These are phyloP conservation scores for Pachypeltis micranthus DNA, from an alignment of 1,140 invertebrate species.

Conservation along the genomic window DNA sequence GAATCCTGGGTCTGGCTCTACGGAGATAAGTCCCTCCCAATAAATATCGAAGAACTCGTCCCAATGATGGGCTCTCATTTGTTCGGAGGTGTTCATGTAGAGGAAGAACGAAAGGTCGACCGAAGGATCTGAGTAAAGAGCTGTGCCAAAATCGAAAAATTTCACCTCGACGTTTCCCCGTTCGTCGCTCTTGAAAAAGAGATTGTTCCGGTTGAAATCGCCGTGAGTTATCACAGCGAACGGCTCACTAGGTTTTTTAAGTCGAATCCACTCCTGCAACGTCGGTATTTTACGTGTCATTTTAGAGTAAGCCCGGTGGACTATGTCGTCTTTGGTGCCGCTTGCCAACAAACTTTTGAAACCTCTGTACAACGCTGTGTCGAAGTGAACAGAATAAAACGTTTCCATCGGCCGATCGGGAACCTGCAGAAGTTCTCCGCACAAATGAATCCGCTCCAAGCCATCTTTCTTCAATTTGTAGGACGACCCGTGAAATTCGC, in stretches of 20 bases:
- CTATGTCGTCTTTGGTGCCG: not conserved
- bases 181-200: slow-evolving; percentile 36
- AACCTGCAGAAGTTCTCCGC: slow-evolving; percentile 21
- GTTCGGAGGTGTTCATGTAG: slow-evolving; percentile 30
- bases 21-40: slow-evolving; percentile 23
- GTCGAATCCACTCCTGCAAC: not conserved
- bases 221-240: slow-evolving; percentile 38
- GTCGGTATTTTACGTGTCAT: not conserved
- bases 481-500: slow-evolving; percentile 33
- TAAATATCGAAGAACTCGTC: slow-evolving; percentile 32
- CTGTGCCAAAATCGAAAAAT: slow-evolving; percentile 35
- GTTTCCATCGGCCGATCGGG: slow-evolving; percentile 3
- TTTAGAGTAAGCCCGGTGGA: not conserved
- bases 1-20: slow-evolving; percentile 8
- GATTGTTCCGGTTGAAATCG: slow-evolving; percentile 42
- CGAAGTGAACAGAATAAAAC: not conserved
- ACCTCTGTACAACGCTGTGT: not conserved
- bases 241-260: slow-evolving; percentile 25
- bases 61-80: slow-evolving; percentile 25
- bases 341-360: not conserved
- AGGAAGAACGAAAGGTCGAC: slow-evolving; percentile 36
- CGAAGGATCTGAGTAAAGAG: slow-evolving; percentile 32
- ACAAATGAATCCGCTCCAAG: slow-evolving; percentile 24
- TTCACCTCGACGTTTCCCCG: slow-evolving; percentile 25
- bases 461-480: slow-evolving; percentile 31